These are phyloP conservation scores for Leptonema lineaticorne DNA, from an alignment of 1,140 invertebrate genomes.

Conservation along the genomic window DNA sequence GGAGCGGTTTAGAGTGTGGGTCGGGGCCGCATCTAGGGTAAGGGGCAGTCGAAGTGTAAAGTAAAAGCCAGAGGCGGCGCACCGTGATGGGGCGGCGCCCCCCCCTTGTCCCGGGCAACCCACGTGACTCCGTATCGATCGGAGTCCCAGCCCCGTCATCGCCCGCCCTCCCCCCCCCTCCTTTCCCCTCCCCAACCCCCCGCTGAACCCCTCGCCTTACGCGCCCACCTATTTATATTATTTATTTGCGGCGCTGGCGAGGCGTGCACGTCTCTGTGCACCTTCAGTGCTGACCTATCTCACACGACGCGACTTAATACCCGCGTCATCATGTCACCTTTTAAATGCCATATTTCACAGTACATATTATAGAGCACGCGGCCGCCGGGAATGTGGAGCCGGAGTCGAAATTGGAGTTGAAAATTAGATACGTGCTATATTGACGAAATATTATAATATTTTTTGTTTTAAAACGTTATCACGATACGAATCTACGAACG, in stretches of 20 bases:
- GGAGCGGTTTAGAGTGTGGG: not conserved
- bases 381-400: too few species aligned
- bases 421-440: too few species aligned
- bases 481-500: too few species aligned
- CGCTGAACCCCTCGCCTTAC: not conserved
- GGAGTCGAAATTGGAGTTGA: too few species aligned
- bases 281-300: not conserved
- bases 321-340: not conserved
- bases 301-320: not conserved
- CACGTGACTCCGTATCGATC: conserved; percentile 32
- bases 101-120: conserved; percentile 25
- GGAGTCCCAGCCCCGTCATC: not conserved
- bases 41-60: too few species aligned
- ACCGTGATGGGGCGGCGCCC: not conserved
- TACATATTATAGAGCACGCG: too few species aligned
- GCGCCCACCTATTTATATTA: conserved; percentile 22
- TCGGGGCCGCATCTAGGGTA: not conserved
- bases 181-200: not conserved
- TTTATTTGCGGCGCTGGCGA: conserved; percentile 5
- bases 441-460: too few species aligned
- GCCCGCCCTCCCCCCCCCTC: not conserved
- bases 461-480: too few species aligned
- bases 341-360: not conserved
- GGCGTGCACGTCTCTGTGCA: conserved; percentile 1
- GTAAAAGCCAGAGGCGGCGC: not conserved